These are phyloP conservation scores for Sycobia sp. DNA, from an alignment of 1,140 invertebrate genomes.

Conservation along the genomic window DNA sequence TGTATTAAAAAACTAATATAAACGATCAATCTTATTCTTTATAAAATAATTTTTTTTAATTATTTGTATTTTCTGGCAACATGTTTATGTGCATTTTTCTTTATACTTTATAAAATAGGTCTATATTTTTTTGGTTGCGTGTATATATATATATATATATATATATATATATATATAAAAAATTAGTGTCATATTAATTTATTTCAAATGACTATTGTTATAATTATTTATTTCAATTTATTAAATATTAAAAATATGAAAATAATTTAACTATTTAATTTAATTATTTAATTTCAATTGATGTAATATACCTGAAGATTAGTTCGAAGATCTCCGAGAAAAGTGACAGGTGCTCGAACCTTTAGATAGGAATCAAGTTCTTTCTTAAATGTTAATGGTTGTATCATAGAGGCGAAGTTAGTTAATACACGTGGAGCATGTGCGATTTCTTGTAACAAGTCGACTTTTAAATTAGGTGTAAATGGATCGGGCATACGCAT, in stretches of 20 bases:
- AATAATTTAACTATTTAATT: no score
- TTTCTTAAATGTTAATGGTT: slow-evolving; percentile 87
- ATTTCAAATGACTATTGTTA: background rate
- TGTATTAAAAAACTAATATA: no score
- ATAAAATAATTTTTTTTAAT: no score
- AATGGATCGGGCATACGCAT: slow-evolving; percentile 98
- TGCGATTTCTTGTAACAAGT: slow-evolving; percentile 86
- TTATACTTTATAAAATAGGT: no score
- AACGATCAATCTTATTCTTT: no score
- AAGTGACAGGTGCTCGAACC: slow-evolving; percentile 91
- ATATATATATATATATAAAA: no score
- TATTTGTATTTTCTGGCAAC: no score
- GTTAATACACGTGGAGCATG: slow-evolving; percentile 86
- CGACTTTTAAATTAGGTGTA: slow-evolving; percentile 96
- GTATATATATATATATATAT: no score
- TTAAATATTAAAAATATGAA: slow-evolving; percentile 50
- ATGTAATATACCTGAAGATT: slow-evolving; percentile 78
- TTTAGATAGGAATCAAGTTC: slow-evolving; percentile 97
- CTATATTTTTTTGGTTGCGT: no score
- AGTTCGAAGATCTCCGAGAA: slow-evolving; percentile 87
- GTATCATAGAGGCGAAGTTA: slow-evolving; percentile 87
- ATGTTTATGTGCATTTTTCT: no score
- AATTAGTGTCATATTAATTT: no score
- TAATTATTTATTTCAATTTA: background rate
- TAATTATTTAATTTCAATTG: background rate